Evolutionary conservation across 2,113 vertebrate species (phyloP), one percentile per base, ranked within the genome.

Genomic region (Anhinga anhinga): DNA sequence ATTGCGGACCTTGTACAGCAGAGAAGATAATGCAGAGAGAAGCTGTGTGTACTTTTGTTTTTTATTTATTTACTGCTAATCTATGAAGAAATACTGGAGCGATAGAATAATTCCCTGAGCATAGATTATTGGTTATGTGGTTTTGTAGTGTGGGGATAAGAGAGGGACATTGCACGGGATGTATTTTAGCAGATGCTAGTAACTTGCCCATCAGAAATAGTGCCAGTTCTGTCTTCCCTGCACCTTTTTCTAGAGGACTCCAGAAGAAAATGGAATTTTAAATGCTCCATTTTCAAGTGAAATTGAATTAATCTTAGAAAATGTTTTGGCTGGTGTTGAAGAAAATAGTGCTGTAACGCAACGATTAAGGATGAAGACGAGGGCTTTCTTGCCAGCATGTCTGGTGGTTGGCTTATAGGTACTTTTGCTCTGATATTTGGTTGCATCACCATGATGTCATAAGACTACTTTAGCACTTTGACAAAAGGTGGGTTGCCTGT

Each of bases 1-100:
- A 0, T 56, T 58, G 13, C 12, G 42, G 15, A 13, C 25, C 3
- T 56, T 34, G 2, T 38, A 47, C 6, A 7, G 11, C 50, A 67
- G 25, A 53, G 23, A 50, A 80, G 18, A 13, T 49, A 52, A 34
- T n/a, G 58, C 4, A 44, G 23, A 49, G 9, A 23, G 22, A 61
- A 77, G 23, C 22, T 65, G 10, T 36, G 23, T 32, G 29, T 44
- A 15, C 14, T 44, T 44, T 17, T 8, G 14, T 29, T 30, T 38
- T 14, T 44, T 47, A 22, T 70, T 44, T 78, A 29, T 22, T 25
- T 81, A 32, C 22, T 59, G 32, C 15, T 29, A 32, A 14, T 62
- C 29, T 86, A 4, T 62, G 74, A 80, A 69, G 66, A 74, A 92
- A 36, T 73, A 53, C 30, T 45, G 71, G 32, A 73, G 34, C 8